Conservation (phyloP, 2,888 invertebrate genomes). For the Geophilus truncorum region DNA sequence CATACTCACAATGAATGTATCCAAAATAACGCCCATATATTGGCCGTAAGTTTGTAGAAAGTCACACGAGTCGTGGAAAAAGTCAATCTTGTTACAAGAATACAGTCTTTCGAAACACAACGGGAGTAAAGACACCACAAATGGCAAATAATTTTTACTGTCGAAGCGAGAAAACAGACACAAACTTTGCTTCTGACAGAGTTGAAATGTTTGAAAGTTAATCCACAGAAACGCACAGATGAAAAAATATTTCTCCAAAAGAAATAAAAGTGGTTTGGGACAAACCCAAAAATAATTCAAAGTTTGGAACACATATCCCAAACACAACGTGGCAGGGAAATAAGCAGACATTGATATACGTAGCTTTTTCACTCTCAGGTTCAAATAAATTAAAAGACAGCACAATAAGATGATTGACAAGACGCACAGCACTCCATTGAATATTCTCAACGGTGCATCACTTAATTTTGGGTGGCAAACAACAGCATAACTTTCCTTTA, state of each 20-base stretch:
- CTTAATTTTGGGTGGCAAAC: neutral
- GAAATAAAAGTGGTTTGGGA: neutral
- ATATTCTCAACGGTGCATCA: neutral
- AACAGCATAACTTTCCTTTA: neutral
- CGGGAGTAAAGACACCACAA: neutral
- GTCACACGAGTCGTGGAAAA: neutral
- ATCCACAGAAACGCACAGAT: neutral
- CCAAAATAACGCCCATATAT: neutral
- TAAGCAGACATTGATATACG: neutral
- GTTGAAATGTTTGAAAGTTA: neutral
- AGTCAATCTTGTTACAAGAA: neutral
- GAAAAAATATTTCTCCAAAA: neutral
- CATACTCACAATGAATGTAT: neutral
- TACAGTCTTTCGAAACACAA: neutral
- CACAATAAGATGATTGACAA: neutral
- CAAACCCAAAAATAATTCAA: neutral
- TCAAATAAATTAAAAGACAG: neutral
- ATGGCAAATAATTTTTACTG: neutral
- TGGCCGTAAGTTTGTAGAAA: neutral
- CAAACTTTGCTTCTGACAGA: neutral
- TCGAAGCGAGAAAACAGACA: neutral
- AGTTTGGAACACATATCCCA: neutral
- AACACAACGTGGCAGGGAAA: neutral
- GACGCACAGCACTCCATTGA: neutral
- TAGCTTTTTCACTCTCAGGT: neutral